phyloP scores from a whole-genome alignment of 2,113 vertebrate species.

The Kobus ellipsiprymnus region DNA sequence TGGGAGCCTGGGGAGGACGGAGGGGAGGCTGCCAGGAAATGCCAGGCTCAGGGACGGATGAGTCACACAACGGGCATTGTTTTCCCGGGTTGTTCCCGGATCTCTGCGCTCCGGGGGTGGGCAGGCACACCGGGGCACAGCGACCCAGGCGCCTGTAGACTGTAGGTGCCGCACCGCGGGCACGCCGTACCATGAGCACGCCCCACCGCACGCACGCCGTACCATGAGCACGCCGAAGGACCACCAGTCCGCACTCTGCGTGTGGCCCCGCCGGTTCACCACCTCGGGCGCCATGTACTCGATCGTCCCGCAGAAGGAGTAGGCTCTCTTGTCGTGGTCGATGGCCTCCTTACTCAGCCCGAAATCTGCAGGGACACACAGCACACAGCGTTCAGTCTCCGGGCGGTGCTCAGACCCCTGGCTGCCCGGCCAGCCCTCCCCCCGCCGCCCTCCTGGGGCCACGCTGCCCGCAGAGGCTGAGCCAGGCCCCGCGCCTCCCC shows the following conservation, averaged over 20 bases:
- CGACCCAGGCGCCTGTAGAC: fast-evolving
- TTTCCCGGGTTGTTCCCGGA: fast-evolving
- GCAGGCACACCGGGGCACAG: fast-evolving
- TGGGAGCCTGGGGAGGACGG: fast-evolving
- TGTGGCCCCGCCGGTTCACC: conserved; percentile 94
- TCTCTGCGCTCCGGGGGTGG: neutral
- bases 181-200: neutral
- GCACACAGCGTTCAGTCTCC: neutral
- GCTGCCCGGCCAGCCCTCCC: neutral
- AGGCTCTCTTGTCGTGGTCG: conserved; percentile 94
- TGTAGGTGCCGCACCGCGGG: fast-evolving
- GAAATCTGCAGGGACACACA: conserved; percentile 84
- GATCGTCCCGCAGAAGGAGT: conserved; percentile 96
- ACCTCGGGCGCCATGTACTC: conserved; percentile 99
- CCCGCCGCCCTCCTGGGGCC: fast-evolving
- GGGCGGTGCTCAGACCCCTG: neutral
- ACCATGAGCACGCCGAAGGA: conserved; percentile 98
- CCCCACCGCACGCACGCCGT: fast-evolving
- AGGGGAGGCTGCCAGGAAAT: neutral
- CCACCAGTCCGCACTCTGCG: conserved; percentile 98
- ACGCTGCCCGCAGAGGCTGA: neutral
- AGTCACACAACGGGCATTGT: fast-evolving
- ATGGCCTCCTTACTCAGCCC: conserved; percentile 97
- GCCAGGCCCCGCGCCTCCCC: neutral
- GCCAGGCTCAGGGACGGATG: fast-evolving